Percentiles rank a stretch among this genome's conserved stretches.
These are phyloP conservation scores for Triplophysa tibetana DNA, from an alignment of 2,113 vertebrate genomes.

Conservation along the genomic window DNA sequence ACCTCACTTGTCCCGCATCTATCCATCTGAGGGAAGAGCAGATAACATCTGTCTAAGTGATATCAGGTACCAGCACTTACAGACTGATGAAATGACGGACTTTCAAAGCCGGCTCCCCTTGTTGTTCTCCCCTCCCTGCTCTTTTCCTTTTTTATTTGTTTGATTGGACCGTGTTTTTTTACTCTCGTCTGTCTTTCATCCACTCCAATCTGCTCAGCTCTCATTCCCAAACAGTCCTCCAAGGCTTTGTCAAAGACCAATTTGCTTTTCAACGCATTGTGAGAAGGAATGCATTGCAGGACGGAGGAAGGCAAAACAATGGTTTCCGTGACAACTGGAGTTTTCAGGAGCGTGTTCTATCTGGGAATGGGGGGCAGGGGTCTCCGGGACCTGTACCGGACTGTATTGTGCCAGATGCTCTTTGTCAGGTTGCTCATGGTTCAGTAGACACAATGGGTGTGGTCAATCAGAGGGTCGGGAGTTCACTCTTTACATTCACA, in stretches of 20 bases:
- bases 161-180: conserved; percentile 55
- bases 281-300: conserved; percentile 75
- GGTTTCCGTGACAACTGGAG: conserved; percentile 66
- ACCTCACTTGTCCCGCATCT: conserved; percentile 63
- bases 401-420: conserved; percentile 37
- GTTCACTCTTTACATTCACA: conserved; percentile 11
- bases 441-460: conserved; percentile 41
- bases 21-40: conserved; percentile 54
- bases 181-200: conserved; percentile 65
- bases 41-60: conserved; percentile 77
- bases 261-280: conserved; percentile 77
- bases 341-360: conserved; percentile 38
- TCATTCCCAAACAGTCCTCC: conserved; percentile 63
- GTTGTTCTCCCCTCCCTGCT: conserved; percentile 33
- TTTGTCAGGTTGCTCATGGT: conserved; percentile 45
- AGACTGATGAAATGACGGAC: conserved; percentile 66
- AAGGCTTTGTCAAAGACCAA: conserved; percentile 72
- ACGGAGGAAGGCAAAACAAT: conserved; percentile 76
- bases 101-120: conserved; percentile 39
- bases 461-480: conserved; percentile 25
- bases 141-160: conserved; percentile 40
- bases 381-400: conserved; percentile 7
- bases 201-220: conserved; percentile 57
- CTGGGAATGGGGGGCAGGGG: background rate
- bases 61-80: conserved; percentile 71